Base-by-base conservation (phyloP, 2,113 vertebrate genomes). In the Sclerurus mexicanus region DNA sequence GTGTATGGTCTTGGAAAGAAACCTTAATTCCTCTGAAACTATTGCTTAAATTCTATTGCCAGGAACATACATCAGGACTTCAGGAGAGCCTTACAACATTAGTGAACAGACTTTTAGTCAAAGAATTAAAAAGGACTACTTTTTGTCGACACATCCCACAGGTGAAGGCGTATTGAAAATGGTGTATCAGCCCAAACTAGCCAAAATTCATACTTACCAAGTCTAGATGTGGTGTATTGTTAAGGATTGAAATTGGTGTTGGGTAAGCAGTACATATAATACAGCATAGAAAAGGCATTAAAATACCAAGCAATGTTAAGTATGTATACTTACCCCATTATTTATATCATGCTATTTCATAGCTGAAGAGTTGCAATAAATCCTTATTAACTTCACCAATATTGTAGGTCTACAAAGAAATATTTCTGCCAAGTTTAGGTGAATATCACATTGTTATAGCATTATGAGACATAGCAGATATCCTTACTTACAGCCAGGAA, bases 401-500 rank as follows among this genome's bases (percentile, higher is more conserved):
- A 33, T 15, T 37, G 21, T 12, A 72, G 18, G 12, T 47, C 72
- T 77, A 35, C 37, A 33, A 93, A 95, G 39, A 90, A 94, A 55
- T 47, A 91, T 18, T 42, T 80, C 66, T 64, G 50, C 14, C 12
- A 39, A 69, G 14, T 50, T 52, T 42, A 84, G 31, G 19, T 44
- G 35, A 78, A 72, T 3, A 60, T 55, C 50, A 69, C 42, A 64
- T 58, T 72, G 37, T 33, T 50, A 72, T 8, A 71, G 33, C 60
- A 67, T n/a, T 66, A 30, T 22, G 5, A 81, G 17, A 82, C 20
- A 63, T 1, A 10, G 27, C 5, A 93, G 72, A 81, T 8, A 68
- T 60, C 55, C 33, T 77, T 97, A 98, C 99, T 98, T 98, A 99
- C 99, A 98, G 94, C 99, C 99, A 96, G 98, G 97, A 81, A 99